A percentile compares a stretch with the other conserved stretches of the same genome.
Conservation (phyloP, 2,113 vertebrate species). For the Rhabdomys dilectus region DNA sequence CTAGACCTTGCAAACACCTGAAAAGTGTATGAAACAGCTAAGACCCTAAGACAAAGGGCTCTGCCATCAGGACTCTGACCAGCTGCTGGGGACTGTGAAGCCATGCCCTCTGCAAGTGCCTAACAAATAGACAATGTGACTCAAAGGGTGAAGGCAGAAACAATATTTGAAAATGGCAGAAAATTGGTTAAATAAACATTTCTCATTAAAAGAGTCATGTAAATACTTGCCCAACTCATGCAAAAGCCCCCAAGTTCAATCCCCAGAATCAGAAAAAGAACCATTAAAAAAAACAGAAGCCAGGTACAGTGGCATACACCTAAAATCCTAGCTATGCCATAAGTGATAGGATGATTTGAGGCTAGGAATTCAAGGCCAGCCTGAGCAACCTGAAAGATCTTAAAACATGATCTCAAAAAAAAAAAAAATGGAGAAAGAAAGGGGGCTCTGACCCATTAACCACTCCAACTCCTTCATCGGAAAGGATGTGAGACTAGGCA, state of each 20-base stretch:
- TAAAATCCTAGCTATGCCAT: too few species aligned
- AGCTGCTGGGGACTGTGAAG: neutral
- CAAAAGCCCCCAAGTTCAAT: neutral
- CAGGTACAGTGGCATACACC: neutral
- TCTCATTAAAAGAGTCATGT: neutral
- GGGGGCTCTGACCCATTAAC: neutral
- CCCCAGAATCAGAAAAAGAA: neutral
- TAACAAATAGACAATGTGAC: neutral
- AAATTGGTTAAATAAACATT: neutral
- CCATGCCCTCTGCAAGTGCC: neutral
- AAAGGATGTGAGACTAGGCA: neutral
- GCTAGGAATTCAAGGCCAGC: neutral
- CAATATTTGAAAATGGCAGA: neutral
- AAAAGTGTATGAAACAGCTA: neutral
- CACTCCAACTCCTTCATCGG: neutral
- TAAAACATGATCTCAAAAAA: neutral
- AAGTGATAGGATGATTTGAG: neutral
- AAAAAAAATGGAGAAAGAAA: neutral
- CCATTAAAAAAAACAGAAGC: neutral
- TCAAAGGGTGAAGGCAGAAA: too few species aligned
- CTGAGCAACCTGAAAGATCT: neutral
- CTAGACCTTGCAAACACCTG: neutral
- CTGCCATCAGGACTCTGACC: neutral
- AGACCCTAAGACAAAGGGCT: neutral
- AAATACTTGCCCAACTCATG: neutral